Percentiles rank a stretch among this genome's conserved stretches.
Evolutionary conservation across 2,113 vertebrate species (phyloP).

Genomic region (Lepidothrix coronata): DNA sequence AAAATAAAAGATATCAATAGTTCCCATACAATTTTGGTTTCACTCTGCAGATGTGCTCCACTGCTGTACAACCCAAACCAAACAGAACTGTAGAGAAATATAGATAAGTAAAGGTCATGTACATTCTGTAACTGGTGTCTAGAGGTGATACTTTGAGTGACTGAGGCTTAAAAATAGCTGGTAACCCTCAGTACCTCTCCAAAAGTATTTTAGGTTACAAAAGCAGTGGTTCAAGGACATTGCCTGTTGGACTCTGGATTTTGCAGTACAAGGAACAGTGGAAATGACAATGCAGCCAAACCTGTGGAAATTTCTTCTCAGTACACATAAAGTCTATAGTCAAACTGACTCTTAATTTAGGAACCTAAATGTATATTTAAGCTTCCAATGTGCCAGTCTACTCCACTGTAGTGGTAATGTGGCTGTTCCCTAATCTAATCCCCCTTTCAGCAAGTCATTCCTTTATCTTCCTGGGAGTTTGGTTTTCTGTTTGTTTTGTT

Average conservation of each 20-base stretch:
- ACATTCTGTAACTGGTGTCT: neutral
- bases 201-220: neutral
- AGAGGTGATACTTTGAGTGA: neutral
- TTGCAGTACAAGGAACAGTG: neutral
- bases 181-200: too few relatives aligned
- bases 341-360: neutral
- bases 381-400: neutral
- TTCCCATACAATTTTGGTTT: neutral
- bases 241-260: neutral
- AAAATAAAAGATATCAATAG: neutral
- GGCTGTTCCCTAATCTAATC: neutral
- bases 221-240: neutral
- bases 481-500: neutral
- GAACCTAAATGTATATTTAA: neutral
- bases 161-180: too few relatives aligned
- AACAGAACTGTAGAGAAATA: neutral
- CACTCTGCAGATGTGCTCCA: neutral
- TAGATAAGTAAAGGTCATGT: too few relatives aligned
- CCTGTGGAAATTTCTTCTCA: neutral
- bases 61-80: neutral
- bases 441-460: neutral
- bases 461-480: neutral
- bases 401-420: neutral
- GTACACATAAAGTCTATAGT: neutral
- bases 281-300: neutral